Conservation (phyloP, 2,797 vertebrate species). For the Xenops minutus region DNA sequence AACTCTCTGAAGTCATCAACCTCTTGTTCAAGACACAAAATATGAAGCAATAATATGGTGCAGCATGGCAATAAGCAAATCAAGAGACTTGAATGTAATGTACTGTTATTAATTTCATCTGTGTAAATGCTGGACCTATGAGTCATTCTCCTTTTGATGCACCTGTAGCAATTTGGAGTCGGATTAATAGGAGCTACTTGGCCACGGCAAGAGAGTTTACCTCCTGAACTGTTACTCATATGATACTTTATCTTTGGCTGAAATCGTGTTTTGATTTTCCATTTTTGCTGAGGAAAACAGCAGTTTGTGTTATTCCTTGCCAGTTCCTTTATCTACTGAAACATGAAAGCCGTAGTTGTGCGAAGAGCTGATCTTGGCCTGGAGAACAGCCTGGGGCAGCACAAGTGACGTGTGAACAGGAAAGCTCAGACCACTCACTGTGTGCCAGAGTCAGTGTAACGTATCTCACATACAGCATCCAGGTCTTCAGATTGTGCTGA, state of each 20-base stretch:
- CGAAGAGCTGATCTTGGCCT: conserved; percentile 2
- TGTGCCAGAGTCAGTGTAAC: not conserved
- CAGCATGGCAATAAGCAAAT: conserved; percentile 29
- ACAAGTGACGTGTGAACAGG: not conserved
- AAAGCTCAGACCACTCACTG: not conserved
- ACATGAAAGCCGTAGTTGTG: not conserved
- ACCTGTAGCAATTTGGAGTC: conserved; percentile 9
- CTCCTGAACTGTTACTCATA: not conserved
- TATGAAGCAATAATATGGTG: conserved; percentile 41
- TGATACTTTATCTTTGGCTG: not conserved
- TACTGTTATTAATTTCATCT: not conserved
- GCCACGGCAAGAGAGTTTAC: conserved; percentile 12
- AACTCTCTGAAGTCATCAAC: not conserved
- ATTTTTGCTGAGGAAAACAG: conserved; percentile 7
- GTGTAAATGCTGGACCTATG: conserved; percentile 15
- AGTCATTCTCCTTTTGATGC: not conserved
- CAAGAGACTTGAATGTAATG: conserved; percentile 49
- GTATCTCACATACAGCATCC: not conserved
- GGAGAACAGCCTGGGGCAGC: conserved; percentile 31
- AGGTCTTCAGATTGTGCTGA: conserved; percentile 42
- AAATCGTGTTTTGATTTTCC: conserved; percentile 3
- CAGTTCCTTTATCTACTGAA: conserved; percentile 39
- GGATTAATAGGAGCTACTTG: not conserved
- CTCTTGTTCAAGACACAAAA: not conserved
- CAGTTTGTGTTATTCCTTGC: not conserved